Conservation (phyloP, 2,888 invertebrate species). For the Calliscelio sp. region DNA sequence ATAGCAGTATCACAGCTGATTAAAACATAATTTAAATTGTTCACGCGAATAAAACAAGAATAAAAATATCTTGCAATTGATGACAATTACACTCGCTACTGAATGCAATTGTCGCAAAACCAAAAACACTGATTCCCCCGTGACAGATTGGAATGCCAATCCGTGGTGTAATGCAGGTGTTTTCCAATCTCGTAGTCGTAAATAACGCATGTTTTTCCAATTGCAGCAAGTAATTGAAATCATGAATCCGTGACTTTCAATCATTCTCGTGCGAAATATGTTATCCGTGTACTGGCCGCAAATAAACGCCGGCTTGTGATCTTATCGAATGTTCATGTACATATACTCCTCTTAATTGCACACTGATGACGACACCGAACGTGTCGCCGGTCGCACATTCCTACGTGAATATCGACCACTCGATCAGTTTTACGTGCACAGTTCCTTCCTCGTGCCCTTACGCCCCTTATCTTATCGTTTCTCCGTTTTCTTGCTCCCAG, state of each 20-base stretch:
- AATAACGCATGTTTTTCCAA: conserved; percentile 47
- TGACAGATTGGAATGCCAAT: conserved; percentile 36
- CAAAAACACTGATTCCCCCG: conserved; percentile 10
- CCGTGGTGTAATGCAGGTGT: conserved; percentile 18
- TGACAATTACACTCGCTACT: conserved; percentile 10
- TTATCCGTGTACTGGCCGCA: conserved; percentile 30
- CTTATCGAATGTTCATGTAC: conserved; percentile 59
- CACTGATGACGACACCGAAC: conserved; percentile 52
- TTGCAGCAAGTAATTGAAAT: conserved; percentile 54
- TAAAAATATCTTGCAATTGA: conserved; percentile 17
- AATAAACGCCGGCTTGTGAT: conserved; percentile 35
- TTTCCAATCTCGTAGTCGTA: conserved; percentile 24
- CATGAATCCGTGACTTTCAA: conserved; percentile 58
- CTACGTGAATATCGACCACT: conserved; percentile 57
- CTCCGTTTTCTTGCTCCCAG: not conserved
- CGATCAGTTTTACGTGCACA: conserved; percentile 15
- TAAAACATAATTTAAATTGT: too few species aligned
- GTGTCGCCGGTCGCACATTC: conserved; percentile 56
- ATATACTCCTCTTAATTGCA: conserved; percentile 58
- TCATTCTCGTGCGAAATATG: conserved; percentile 42
- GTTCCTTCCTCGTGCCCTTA: conserved; percentile 24
- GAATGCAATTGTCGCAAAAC: conserved; percentile 6
- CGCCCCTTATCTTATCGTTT: conserved; percentile 14
- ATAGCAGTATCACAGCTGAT: too few species aligned
- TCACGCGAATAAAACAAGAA: too few species aligned